Percentiles rank a stretch among this genome's conserved stretches.
These are phyloP conservation scores for Anolis sagrei DNA, from an alignment of 2,113 vertebrate species.

Conservation along the genomic window DNA sequence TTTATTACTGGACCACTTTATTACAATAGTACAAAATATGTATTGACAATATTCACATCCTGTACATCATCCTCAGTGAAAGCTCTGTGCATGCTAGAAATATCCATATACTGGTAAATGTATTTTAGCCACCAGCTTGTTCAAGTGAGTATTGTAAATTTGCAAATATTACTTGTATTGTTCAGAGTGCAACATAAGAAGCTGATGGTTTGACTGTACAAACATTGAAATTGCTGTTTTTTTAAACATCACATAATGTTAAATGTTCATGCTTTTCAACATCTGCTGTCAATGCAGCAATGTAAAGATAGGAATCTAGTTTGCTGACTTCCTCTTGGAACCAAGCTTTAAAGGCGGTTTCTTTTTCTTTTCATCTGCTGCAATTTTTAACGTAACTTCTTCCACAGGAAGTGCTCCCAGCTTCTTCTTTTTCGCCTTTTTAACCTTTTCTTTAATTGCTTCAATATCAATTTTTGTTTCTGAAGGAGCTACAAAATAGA, in stretches of 20 bases:
- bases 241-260: not conserved
- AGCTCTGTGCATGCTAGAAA: not conserved
- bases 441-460: conserved; percentile 92
- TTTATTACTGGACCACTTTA: conserved; percentile 34
- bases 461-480: conserved; percentile 91
- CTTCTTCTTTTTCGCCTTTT: conserved; percentile 92
- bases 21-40: not conserved
- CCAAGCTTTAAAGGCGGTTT: conserved; percentile 50
- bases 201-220: conserved; percentile 15
- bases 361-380: conserved; percentile 79
- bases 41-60: not conserved
- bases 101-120: not conserved
- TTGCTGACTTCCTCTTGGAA: not conserved
- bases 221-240: not conserved
- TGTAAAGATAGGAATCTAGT: not conserved
- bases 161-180: not conserved
- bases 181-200: not conserved
- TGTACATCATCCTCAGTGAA: not conserved
- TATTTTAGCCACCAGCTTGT: not conserved
- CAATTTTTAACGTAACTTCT: conserved; percentile 76
- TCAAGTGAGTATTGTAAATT: not conserved
- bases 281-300: not conserved
- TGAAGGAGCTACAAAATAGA: conserved; percentile 73
- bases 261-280: not conserved
- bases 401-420: conserved; percentile 88